Percentiles rank a stretch among this genome's conserved stretches.
Evolutionary conservation across 2,888 invertebrate species (phyloP).

Genomic region (Hirtodrosophila confusa): DNA sequence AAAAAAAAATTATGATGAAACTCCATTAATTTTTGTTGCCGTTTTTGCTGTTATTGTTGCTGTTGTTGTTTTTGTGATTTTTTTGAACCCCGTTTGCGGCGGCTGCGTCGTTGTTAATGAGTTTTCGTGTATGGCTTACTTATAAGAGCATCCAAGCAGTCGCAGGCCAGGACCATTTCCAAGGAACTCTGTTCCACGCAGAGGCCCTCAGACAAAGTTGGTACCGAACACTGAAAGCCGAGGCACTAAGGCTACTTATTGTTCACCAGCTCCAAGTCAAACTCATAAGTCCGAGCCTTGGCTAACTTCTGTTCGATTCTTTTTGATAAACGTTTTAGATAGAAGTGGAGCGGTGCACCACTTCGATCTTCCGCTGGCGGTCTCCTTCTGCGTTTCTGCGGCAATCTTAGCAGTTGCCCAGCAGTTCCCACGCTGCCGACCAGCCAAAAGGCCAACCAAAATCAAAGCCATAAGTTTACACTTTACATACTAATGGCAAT

Average conservation of each 20-base stretch:
- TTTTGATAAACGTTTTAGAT: conserved; percentile 70
- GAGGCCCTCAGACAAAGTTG: conserved; percentile 63
- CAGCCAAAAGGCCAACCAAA: conserved; percentile 43
- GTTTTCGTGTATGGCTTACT: conserved; percentile 78
- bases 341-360: conserved; percentile 22
- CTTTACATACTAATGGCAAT: conserved; percentile 80
- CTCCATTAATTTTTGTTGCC: conserved; percentile 77
- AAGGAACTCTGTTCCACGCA: conserved; percentile 63
- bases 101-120: conserved; percentile 77
- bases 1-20: conserved; percentile 70
- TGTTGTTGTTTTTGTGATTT: conserved; percentile 26
- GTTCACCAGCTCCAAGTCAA: conserved; percentile 23
- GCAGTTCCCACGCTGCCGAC: conserved; percentile 78
- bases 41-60: conserved; percentile 34
- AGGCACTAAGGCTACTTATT: conserved; percentile 37
- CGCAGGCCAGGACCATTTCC: conserved; percentile 64
- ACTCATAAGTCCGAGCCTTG: neutral
- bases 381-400: conserved; percentile 10
- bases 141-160: conserved; percentile 53
- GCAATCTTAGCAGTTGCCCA: neutral
- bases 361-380: conserved; percentile 21
- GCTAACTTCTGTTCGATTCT: conserved; percentile 40
- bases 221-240: conserved; percentile 29
- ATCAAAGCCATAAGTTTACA: conserved; percentile 82
- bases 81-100: conserved; percentile 44